Evolutionary conservation across 1,140 invertebrate genomes (phyloP), one percentile per base, ranked within the genome.

Genomic region (Cherax quadricarinatus): DNA sequence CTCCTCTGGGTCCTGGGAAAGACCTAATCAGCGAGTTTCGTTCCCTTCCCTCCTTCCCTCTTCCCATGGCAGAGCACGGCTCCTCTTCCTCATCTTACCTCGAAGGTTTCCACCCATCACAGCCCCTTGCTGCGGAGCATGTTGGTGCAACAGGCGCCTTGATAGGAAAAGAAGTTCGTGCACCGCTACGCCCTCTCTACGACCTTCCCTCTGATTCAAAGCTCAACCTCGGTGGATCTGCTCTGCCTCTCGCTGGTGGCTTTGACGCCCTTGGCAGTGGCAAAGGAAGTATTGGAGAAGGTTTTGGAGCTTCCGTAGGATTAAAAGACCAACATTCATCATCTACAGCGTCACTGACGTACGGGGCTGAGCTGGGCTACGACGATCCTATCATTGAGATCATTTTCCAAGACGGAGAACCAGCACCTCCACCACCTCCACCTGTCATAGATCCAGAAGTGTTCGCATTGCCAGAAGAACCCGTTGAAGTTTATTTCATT

Each of bases 311-410:
- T 73, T 24, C 53, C 24, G 60, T 21, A 70, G 60, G 14, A 49
- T 1, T 24, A 75, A 24, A 24, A 16, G 70, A 30, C 1, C n/a
- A 70, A 51, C 16, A 86, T 41, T 70, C n/a, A 18, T 2, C 70
- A 49, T 21, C 84, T 14, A 57, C 86, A 14, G 83, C 79, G 16
- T 6, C 66, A 48, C 49, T 93, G 21, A 90, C 81, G 12, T 93
- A 86, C 51, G 92, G 84, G 24, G 79, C 93, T n/a, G 87, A 91
- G 86, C 57, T 93, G 30, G 90, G 90, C 6, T 91, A 88, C 70
- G 90, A 93, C 78, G 93, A 93, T 62, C 93, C 93, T 14, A 93
- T 93, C 48, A 92, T 93, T 60, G 93, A 93, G 75, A 93, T 93
- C n/a, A 89, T 93, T 21, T 92, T 93, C 81, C 82, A 93, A 60